Evolutionary conservation across 2,888 invertebrate species (phyloP).

Genomic region (Sesamia inferens): DNA sequence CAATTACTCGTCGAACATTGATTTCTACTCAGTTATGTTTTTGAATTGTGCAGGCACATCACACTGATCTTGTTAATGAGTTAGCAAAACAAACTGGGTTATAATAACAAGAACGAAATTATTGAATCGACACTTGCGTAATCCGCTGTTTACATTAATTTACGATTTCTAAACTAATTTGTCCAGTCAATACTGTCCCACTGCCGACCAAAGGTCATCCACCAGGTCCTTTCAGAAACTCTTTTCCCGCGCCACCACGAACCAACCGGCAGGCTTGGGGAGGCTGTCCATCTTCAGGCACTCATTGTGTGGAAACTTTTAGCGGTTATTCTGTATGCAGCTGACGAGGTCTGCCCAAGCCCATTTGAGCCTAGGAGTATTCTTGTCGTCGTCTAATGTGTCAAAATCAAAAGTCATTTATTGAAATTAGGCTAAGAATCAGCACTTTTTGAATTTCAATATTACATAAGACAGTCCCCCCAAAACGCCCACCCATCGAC

Average conservation of each 20-base stretch:
- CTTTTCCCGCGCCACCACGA: neutral
- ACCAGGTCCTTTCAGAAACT: neutral
- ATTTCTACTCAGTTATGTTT: constrained; percentile 57
- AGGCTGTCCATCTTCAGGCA: neutral
- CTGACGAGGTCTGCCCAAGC: neutral
- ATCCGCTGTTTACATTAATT: constrained; percentile 28
- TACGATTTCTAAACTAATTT: constrained; percentile 16
- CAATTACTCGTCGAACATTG: constrained; percentile 45
- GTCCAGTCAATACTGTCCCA: neutral
- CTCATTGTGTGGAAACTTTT: neutral
- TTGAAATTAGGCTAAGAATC: no score
- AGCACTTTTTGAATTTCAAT: no score
- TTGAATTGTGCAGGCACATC: constrained; percentile 56
- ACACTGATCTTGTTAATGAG: constrained; percentile 57
- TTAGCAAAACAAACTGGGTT: constrained; percentile 76
- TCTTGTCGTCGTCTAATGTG: neutral
- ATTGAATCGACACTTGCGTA: constrained; percentile 63
- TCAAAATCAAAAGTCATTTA: neutral
- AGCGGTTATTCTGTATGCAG: neutral
- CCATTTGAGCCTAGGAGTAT: neutral
- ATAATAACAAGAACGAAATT: constrained; percentile 70
- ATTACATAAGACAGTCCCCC: no score
- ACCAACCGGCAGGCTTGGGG: neutral
- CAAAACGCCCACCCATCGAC: no score
- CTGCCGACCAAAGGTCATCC: neutral